Conservation (phyloP, 2,113 vertebrate genomes). For the Halichoeres trimaculatus region DNA sequence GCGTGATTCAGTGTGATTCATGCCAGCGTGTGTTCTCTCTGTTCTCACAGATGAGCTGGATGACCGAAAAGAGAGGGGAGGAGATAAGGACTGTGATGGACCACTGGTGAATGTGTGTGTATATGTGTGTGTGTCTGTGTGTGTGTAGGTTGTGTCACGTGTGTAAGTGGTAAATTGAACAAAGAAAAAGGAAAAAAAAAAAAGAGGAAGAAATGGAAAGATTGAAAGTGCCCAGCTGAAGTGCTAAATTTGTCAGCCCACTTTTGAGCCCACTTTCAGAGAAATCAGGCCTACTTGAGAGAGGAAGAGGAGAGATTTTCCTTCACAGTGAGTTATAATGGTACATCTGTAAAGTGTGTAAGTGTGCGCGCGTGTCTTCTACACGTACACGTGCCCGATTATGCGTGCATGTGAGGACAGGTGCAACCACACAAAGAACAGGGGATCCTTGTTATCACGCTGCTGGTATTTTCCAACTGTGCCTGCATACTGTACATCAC, state of each 20-base stretch:
- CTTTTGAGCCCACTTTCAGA: slow-evolving; percentile 52
- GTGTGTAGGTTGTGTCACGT: slow-evolving; percentile 50
- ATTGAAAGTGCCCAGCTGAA: slow-evolving; percentile 53
- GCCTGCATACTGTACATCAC: slow-evolving; percentile 36
- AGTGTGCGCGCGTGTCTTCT: background rate
- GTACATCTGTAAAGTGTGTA: slow-evolving; percentile 7
- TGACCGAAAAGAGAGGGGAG: slow-evolving; percentile 53
- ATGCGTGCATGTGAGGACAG: slow-evolving; percentile 6
- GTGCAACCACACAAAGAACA: slow-evolving; percentile 35
- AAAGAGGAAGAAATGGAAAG: slow-evolving; percentile 29
- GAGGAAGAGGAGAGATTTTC: slow-evolving; percentile 38
- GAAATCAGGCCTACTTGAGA: slow-evolving; percentile 43
- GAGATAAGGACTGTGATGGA: slow-evolving; percentile 55
- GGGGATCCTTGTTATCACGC: slow-evolving; percentile 40
- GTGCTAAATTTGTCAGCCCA: slow-evolving; percentile 57
- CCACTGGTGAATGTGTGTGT: slow-evolving; percentile 29
- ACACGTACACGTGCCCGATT: slow-evolving; percentile 1
- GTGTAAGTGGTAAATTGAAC: slow-evolving; percentile 55
- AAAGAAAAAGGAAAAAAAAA: slow-evolving; percentile 36
- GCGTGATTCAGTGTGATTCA: slow-evolving; percentile 82
- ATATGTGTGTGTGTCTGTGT: slow-evolving; percentile 20
- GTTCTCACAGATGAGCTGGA: slow-evolving; percentile 77
- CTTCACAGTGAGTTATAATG: slow-evolving; percentile 3
- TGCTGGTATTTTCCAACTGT: slow-evolving; percentile 38
- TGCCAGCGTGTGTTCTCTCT: slow-evolving; percentile 71